Base-by-base conservation (phyloP, 2,888 invertebrate species). In the Sphinx pinastri region DNA sequence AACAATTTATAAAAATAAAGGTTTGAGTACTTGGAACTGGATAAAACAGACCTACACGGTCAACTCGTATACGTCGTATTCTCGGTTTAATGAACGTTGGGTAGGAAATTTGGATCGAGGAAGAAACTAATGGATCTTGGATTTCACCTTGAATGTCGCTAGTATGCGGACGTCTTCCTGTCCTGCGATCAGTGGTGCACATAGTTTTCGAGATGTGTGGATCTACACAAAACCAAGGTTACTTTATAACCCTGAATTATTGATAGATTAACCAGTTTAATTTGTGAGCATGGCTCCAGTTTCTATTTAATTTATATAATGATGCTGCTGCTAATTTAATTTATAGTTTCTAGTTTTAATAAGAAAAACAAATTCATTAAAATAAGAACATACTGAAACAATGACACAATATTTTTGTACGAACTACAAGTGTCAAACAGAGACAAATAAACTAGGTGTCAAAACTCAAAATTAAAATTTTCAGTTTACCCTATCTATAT, bases 121-220 rank as follows among this genome's bases (percentile, higher is more conserved):
- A 92, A 74, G 93, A 88, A 77, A 94, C 84, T 77, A 84, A 82
- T 72, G 90, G 88, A 79, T 90, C 93, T 89, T 94, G 92, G 79
- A 93, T 82, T 79, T 88, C 88, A 91, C 91, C 90, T 91, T 86
- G 83, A 79, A 78, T 77, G 73, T 78, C 79, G 68, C 72, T 71
- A 68, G 66, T 71, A 71, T 69, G 75, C 69, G 78, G 75, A 78
- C 75, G 19, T 70, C 73, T 81, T 74, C 74, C 71, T 78, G 77
- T 80, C 80, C 86, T 81, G 72, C 77, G 72, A 75, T 77, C 79
- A 76, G 68, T 79, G 78, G 79, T 79, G 77, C 75, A 87, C 87
- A 88, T 88, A 38, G 38, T 71, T 84, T 79, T 76, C 77, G 71
- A 51, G 13, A 45, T 59, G 31, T 16, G 54, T 38, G 19, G 60